Base-by-base conservation (phyloP, 2,888 invertebrate genomes). In the Pomacea canaliculata region DNA sequence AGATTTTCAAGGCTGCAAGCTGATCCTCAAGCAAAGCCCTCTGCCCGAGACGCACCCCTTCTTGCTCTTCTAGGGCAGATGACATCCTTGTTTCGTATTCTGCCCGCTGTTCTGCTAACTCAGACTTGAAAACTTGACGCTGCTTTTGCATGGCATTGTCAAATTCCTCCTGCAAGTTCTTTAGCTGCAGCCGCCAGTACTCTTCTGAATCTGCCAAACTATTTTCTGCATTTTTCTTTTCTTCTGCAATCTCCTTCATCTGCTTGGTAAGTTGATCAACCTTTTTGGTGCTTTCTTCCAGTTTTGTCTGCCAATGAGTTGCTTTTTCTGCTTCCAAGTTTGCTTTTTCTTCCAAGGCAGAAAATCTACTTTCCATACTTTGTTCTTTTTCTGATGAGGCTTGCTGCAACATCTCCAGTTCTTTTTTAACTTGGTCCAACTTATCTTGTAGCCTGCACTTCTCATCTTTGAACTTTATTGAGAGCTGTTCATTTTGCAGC, bases 181-280 rank as follows among this genome's bases (percentile, higher is more conserved):
- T 79, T 63, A 83, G 78, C 78, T 85, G 85, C 18, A 82, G 77
- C 49, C 79, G 78, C 84, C 85, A 85, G 79, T 84, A 85, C 66
- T 76, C 78, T 62, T 84, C 84, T 27, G 77, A 78, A 62, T 83
- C 81, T 18, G 71, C 72, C 46, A 80, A 63, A 48, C 76, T 78
- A 0, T 76, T 67, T 46, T 72, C 59, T 56, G 49, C 56, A 51
- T 67, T 60, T 46, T 37, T 13, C 23, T 70, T 51, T 23, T 79
- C 78, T 16, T 37, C 51, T 60, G 77, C 70, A 59, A 77, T 60
- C 23, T 73, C 77, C 19, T 76, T 56, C 69, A 78, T 59, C 56
- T 76, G 69, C 60, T 71, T 56, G 5, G 46, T 65, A 16, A 79
- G 63, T 37, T 56, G 70, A n/a, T 75, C 18, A 27, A 77, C 18